phyloP scores from a whole-genome alignment of 2,888 invertebrate genomes.

The Colostygia pectinataria region DNA sequence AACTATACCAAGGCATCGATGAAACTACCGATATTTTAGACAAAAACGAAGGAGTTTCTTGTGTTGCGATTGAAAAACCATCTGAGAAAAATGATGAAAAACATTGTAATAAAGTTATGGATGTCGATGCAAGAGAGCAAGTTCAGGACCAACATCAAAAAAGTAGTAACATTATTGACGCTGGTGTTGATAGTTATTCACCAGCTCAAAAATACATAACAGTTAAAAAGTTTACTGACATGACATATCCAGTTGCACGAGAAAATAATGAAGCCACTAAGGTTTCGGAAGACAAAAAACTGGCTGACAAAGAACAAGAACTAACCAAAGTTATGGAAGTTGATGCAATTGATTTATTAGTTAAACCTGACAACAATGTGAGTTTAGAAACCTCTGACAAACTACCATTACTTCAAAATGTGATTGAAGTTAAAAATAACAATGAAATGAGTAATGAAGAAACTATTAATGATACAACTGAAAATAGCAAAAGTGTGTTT shows the following conservation, averaged over 20 bases:
- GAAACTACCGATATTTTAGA: neutral
- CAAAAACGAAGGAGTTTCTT: neutral
- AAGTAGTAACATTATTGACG: neutral
- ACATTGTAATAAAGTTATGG: neutral
- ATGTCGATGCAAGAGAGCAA: neutral
- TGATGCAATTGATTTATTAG: neutral
- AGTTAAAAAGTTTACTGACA: constrained; percentile 7
- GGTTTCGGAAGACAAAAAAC: neutral
- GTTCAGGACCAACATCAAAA: neutral
- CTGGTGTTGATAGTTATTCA: neutral
- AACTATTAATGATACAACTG: neutral
- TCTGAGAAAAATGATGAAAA: neutral
- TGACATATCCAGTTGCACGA: neutral
- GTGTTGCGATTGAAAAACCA: neutral
- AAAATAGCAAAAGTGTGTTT: neutral
- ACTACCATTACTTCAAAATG: neutral
- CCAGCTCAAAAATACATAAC: constrained; percentile 1
- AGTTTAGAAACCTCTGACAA: neutral
- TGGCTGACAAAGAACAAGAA: neutral
- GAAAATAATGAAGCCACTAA: neutral
- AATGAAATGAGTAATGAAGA: neutral
- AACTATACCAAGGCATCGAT: neutral
- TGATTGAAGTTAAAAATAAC: neutral
- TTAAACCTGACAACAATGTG: neutral
- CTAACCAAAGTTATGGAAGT: constrained; percentile 8